Conservation (phyloP, 2,797 vertebrate genomes). For the Thamnophis elegans region DNA sequence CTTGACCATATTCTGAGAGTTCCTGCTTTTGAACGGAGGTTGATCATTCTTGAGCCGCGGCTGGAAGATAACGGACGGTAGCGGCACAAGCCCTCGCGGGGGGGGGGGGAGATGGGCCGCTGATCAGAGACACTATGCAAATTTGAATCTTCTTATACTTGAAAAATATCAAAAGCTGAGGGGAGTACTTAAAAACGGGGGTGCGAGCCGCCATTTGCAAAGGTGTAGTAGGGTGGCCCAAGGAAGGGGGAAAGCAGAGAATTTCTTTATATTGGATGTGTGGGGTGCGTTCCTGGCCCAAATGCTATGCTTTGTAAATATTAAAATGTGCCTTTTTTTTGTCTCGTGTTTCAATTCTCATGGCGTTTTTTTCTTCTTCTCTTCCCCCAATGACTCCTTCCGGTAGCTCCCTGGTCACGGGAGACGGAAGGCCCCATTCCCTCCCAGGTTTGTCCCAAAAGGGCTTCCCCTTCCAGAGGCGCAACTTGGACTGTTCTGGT, state of each 20-base stretch:
- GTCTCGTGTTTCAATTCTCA: slow-evolving; percentile 68
- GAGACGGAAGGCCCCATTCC: slow-evolving; percentile 22
- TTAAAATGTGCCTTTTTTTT: slow-evolving; percentile 75
- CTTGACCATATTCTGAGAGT: slow-evolving; percentile 71
- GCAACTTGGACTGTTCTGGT: too few species aligned
- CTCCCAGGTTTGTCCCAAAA: not conserved
- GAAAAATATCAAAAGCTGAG: slow-evolving; percentile 57
- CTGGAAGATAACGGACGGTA: not conserved
- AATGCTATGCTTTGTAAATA: slow-evolving; percentile 71
- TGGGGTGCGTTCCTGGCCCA: slow-evolving; percentile 69
- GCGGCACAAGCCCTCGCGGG: not conserved
- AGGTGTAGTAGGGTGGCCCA: slow-evolving; percentile 57
- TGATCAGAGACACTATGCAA: slow-evolving; percentile 63
- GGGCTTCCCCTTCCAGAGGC: too few species aligned
- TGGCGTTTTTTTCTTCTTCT: slow-evolving; percentile 53
- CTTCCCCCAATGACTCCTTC: not conserved
- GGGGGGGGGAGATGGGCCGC: slow-evolving; percentile 40
- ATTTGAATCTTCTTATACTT: slow-evolving; percentile 60
- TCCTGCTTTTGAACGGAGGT: slow-evolving; percentile 56
- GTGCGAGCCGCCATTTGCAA: slow-evolving; percentile 57
- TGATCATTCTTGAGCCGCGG: not conserved
- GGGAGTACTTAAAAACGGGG: slow-evolving; percentile 10
- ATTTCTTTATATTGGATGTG: slow-evolving; percentile 61
- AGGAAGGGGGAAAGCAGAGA: slow-evolving; percentile 60
- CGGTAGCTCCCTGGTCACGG: slow-evolving; percentile 20